phyloP scores from a whole-genome alignment of 2,888 invertebrate genomes.

The Aleiodes alternator region DNA sequence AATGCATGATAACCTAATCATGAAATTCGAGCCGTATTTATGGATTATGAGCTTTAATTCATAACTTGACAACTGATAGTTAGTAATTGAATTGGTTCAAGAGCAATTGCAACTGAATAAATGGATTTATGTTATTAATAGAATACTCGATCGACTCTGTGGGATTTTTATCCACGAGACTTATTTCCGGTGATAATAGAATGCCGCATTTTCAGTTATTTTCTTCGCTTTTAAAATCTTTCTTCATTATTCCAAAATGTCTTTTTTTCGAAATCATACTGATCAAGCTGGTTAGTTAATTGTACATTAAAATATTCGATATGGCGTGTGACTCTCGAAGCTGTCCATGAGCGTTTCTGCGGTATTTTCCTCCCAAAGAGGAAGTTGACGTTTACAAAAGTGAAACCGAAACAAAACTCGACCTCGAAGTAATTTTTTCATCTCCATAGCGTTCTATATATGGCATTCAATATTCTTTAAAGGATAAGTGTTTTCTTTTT shows the following conservation, averaged over 20 bases:
- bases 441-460: slow-evolving; percentile 24
- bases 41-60: slow-evolving; percentile 14
- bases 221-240: not conserved
- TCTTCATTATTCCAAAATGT: not conserved
- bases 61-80: slow-evolving; percentile 6
- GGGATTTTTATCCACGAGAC: not conserved
- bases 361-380: slow-evolving; percentile 46
- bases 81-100: slow-evolving; percentile 11
- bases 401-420: slow-evolving; percentile 33
- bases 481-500: slow-evolving; percentile 49
- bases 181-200: not conserved
- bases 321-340: slow-evolving; percentile 67
- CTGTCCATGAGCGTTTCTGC: slow-evolving; percentile 30
- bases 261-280: slow-evolving; percentile 59
- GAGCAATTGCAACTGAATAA: slow-evolving; percentile 7
- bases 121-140: slow-evolving; percentile 18
- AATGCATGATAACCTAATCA: slow-evolving; percentile 13
- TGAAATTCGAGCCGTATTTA: not conserved
- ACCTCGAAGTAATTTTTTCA: slow-evolving; percentile 38
- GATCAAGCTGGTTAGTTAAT: slow-evolving; percentile 71
- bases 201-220: not conserved
- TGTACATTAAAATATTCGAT: slow-evolving; percentile 71
- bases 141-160: not conserved
- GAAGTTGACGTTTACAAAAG: slow-evolving; percentile 41
- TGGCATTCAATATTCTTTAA: slow-evolving; percentile 54